phyloP scores from a whole-genome alignment of 2,888 invertebrate genomes.

The Branchellion lobata region DNA sequence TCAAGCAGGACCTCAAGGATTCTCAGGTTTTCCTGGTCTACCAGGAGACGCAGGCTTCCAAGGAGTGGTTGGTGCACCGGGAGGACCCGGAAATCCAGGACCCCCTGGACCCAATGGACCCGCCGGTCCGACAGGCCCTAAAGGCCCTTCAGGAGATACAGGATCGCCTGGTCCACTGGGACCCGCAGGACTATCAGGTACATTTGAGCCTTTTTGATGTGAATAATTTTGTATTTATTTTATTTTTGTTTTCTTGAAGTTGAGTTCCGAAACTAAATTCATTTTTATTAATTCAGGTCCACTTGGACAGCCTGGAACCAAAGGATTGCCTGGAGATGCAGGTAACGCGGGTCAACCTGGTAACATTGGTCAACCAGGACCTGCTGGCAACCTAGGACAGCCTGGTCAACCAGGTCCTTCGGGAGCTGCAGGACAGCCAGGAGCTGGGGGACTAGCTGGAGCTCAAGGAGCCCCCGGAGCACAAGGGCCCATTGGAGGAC shows the following conservation, averaged over 20 bases:
- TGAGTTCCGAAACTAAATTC: neutral
- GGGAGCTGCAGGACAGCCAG: constrained; percentile 20
- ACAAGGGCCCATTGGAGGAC: constrained; percentile 3
- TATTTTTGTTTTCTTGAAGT: neutral
- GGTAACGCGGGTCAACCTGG: constrained; percentile 43
- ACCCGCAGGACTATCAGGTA: neutral
- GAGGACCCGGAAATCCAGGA: neutral
- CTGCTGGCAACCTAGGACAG: constrained; percentile 43
- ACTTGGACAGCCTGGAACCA: neutral
- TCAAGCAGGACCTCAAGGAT: constrained; percentile 46
- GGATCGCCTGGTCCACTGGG: constrained; percentile 11
- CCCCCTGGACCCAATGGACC: constrained; percentile 12
- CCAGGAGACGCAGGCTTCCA: constrained; percentile 30
- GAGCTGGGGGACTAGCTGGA: constrained; percentile 13
- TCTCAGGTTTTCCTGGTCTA: constrained; percentile 44
- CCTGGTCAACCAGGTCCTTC: constrained; percentile 21
- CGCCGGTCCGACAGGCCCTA: neutral
- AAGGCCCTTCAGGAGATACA: neutral
- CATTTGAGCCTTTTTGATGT: too few relatives aligned
- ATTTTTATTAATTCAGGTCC: neutral
- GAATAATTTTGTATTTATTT: too few relatives aligned
- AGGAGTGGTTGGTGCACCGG: constrained; percentile 6
- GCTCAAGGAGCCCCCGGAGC: constrained; percentile 3
- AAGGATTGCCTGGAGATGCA: constrained; percentile 33
- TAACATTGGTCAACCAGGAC: constrained; percentile 47